These are phyloP conservation scores for Drosophila ezoana DNA, from an alignment of 2,888 invertebrate species.

Conservation along the genomic window DNA sequence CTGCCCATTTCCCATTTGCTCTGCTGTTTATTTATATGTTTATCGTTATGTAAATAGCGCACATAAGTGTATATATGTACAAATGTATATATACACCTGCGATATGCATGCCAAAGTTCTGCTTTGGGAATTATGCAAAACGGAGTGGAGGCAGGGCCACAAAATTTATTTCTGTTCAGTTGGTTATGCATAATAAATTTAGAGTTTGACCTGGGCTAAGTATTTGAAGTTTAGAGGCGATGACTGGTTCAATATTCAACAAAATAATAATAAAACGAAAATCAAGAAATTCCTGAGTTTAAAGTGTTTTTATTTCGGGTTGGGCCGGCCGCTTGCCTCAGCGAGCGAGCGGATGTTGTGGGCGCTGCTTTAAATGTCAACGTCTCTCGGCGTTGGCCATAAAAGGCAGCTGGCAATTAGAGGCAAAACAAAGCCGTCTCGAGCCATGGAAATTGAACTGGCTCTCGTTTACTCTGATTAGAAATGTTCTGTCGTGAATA, in stretches of 20 bases:
- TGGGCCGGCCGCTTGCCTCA: slow-evolving; percentile 48
- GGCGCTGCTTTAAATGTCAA: slow-evolving; percentile 73
- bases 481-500: slow-evolving; percentile 38
- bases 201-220: slow-evolving; percentile 13
- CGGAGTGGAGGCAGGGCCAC: slow-evolving; percentile 14
- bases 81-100: slow-evolving; percentile 54
- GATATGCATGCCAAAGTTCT: slow-evolving; percentile 45
- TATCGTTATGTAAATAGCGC: slow-evolving; percentile 51
- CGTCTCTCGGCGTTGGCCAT: slow-evolving; percentile 52
- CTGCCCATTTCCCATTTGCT: slow-evolving; percentile 35
- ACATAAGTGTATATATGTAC: slow-evolving; percentile 20
- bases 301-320: slow-evolving; percentile 55
- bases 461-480: slow-evolving; percentile 43
- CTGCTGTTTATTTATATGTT: slow-evolving; percentile 69
- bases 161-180: slow-evolving; percentile 35
- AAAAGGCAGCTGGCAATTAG: slow-evolving; percentile 70
- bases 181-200: slow-evolving; percentile 26
- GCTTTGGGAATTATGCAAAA: slow-evolving; percentile 54
- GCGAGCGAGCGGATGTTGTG: slow-evolving; percentile 71
- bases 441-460: slow-evolving; percentile 41
- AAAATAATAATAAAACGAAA: slow-evolving; percentile 18
- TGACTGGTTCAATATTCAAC: slow-evolving; percentile 42
- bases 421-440: slow-evolving; percentile 23
- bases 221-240: slow-evolving; percentile 25
- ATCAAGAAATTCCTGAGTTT: slow-evolving; percentile 46